A percentile compares a stretch with the other conserved stretches of the same genome.
These are phyloP conservation scores for Meliscaeva auricollis DNA, from an alignment of 2,888 invertebrate genomes.

Conservation along the genomic window DNA sequence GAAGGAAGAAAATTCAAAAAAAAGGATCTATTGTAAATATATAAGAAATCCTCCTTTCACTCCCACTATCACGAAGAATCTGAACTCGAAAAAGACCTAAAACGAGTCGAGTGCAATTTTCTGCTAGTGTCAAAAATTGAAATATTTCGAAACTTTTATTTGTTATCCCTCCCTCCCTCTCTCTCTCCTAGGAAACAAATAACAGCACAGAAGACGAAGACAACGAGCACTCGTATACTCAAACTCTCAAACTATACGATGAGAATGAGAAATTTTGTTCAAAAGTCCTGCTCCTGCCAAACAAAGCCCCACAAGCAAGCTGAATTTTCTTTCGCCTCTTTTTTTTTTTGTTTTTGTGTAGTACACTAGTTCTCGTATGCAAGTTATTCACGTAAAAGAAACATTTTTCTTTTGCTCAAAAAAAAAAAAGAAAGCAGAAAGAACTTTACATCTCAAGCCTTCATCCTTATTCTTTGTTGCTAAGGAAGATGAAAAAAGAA, in stretches of 20 bases:
- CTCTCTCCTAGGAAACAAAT: neutral
- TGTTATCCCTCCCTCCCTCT: slow-evolving; percentile 30
- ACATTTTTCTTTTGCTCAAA: slow-evolving; percentile 56
- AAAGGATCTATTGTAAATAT: neutral
- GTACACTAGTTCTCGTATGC: slow-evolving; percentile 39
- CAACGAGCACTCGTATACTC: neutral
- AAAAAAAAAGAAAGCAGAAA: slow-evolving; percentile 16
- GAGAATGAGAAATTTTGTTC: slow-evolving; percentile 31
- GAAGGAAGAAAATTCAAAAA: slow-evolving; percentile 34
- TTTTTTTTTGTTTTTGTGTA: neutral
- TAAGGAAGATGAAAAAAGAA: slow-evolving; percentile 5
- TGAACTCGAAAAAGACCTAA: slow-evolving; percentile 32
- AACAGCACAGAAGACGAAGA: neutral
- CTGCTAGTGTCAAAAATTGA: slow-evolving; percentile 73
- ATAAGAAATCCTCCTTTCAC: neutral
- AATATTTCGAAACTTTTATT: slow-evolving; percentile 74
- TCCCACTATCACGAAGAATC: neutral
- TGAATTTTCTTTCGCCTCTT: slow-evolving; percentile 14
- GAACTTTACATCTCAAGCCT: slow-evolving; percentile 31
- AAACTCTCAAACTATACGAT: slow-evolving; percentile 3
- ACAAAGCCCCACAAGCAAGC: slow-evolving; percentile 48
- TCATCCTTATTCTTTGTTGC: slow-evolving; percentile 39
- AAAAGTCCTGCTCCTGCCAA: slow-evolving; percentile 62
- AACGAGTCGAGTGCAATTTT: slow-evolving; percentile 65
- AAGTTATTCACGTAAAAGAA: slow-evolving; percentile 71